These are phyloP conservation scores for Cyclargus thomasi DNA, from an alignment of 1,140 invertebrate genomes.

Conservation along the genomic window DNA sequence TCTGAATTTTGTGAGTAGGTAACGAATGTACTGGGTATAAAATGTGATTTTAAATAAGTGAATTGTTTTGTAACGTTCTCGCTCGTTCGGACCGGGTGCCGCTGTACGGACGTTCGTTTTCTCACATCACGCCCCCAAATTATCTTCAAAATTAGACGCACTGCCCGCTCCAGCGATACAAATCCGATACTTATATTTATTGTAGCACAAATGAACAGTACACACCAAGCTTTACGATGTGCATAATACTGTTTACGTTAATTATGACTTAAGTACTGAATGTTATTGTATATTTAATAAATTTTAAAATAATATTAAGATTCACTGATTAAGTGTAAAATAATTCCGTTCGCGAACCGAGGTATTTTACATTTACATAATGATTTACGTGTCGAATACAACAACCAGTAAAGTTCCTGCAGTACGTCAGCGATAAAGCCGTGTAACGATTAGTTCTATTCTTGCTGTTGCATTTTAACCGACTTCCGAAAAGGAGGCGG, in stretches of 20 bases:
- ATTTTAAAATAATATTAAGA: slow-evolving; percentile 24
- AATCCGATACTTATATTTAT: slow-evolving; percentile 12
- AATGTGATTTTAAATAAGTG: slow-evolving; percentile 54
- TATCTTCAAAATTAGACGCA: slow-evolving; percentile 7
- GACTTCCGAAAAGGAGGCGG: no score
- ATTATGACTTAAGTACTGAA: slow-evolving; percentile 37
- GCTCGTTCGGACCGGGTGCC: slow-evolving; percentile 40
- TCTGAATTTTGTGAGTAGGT: slow-evolving; percentile 63
- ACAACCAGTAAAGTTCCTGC: slow-evolving; percentile 14
- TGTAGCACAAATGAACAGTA: slow-evolving; percentile 14
- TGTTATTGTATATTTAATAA: slow-evolving; percentile 36
- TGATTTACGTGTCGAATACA: slow-evolving; percentile 2
- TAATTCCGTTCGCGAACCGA: neutral
- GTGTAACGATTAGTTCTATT: slow-evolving; percentile 26
- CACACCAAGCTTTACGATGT: slow-evolving; percentile 10
- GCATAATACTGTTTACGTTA: slow-evolving; percentile 25
- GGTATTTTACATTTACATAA: slow-evolving; percentile 9
- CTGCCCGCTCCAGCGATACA: slow-evolving; percentile 6
- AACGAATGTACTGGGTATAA: slow-evolving; percentile 54
- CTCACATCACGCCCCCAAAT: neutral
- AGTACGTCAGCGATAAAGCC: slow-evolving; percentile 7
- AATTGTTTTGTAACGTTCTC: slow-evolving; percentile 34
- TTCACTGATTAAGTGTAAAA: slow-evolving; percentile 7
- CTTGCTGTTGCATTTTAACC: slow-evolving; percentile 52
- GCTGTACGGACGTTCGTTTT: slow-evolving; percentile 8